Evolutionary conservation across 2,113 vertebrate species (phyloP), one percentile per base, ranked within the genome.

Genomic region (Excalfactoria chinensis): DNA sequence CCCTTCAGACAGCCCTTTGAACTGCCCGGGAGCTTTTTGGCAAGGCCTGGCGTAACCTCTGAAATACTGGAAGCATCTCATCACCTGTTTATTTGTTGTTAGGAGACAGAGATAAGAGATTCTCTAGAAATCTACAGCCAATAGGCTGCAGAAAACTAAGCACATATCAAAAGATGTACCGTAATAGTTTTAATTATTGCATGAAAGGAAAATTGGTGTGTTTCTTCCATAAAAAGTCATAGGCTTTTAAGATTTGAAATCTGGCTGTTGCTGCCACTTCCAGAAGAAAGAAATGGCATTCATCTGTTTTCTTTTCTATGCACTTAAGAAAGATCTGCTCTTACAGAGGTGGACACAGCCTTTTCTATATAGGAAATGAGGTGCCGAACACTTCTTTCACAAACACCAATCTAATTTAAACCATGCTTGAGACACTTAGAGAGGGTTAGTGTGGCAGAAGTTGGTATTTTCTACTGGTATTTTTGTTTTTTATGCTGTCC

Each of bases 1-100:
- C 75, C 75, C 66, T 77, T 93, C 83, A 94, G 85, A 85, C 59
- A 93, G 79, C 60, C 40, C 64, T 93, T 95, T 93, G 93, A 94
- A 91, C 75, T 67, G 72, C 37, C 72, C 79, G 74, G 92, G 79
- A 91, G 76, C 60, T 86, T 72, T 91, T 86, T 71, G 64, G 85
- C 13, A 91, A 74, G 86, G 56, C 34, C 82, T 77, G 60, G 88
- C 7, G 7, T 32, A 93, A 84, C 44, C 86, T 91, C 68, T 93
- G 88, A 81, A 93, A 74, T 55, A 60, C 59, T 91, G 82, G 41
- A 73, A 95, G 73, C 23, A 80, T 74, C 73, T 74, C 59, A 79
- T 86, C 68, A n/a, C 63, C 9, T 30, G 9, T 93, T 91, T 18
- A 41, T 73, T 91, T 85, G 2, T 30, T 73, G 85, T 89, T 68